phyloP scores from a whole-genome alignment of 2,113 vertebrate species.

The Macrotus californicus region DNA sequence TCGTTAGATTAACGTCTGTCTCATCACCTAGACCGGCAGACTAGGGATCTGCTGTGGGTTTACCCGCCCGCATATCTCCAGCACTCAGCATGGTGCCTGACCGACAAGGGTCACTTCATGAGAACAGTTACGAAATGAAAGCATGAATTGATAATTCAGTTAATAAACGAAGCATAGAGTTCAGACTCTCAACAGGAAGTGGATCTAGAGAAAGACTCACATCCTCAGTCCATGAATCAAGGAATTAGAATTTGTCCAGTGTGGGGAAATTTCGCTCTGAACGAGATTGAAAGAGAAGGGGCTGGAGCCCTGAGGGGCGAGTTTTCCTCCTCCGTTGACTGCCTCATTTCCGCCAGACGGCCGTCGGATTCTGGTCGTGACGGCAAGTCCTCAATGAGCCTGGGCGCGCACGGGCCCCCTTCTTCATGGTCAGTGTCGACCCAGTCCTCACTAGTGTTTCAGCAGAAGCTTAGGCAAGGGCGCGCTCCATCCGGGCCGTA shows the following conservation, averaged over 20 bases:
- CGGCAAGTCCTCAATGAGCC: not conserved
- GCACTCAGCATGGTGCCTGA: not conserved
- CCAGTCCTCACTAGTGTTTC: slow-evolving; percentile 67
- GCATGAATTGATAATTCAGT: not conserved
- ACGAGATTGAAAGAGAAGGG: slow-evolving; percentile 29
- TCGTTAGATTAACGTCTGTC: not conserved
- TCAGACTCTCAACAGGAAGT: not conserved
- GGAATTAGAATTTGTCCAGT: slow-evolving; percentile 3
- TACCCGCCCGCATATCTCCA: not conserved
- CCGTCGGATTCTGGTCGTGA: not conserved
- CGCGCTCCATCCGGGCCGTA: slow-evolving; percentile 29
- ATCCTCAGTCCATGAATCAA: not conserved
- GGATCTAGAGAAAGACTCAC: not conserved
- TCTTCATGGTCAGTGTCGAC: slow-evolving; percentile 53
- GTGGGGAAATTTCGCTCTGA: not conserved
- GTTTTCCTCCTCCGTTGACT: not conserved
- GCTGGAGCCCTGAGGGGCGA: not conserved
- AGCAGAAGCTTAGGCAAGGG: slow-evolving; percentile 54
- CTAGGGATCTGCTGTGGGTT: not conserved
- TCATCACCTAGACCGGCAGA: not conserved
- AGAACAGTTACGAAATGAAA: not conserved
- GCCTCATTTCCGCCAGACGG: not conserved
- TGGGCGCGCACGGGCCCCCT: not conserved
- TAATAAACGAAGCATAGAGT: not conserved
- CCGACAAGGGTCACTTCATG: not conserved